Evolutionary conservation across 2,888 invertebrate genomes (phyloP), one percentile per base, ranked within the genome.

Genomic region (Allophyes oxyacanthae): DNA sequence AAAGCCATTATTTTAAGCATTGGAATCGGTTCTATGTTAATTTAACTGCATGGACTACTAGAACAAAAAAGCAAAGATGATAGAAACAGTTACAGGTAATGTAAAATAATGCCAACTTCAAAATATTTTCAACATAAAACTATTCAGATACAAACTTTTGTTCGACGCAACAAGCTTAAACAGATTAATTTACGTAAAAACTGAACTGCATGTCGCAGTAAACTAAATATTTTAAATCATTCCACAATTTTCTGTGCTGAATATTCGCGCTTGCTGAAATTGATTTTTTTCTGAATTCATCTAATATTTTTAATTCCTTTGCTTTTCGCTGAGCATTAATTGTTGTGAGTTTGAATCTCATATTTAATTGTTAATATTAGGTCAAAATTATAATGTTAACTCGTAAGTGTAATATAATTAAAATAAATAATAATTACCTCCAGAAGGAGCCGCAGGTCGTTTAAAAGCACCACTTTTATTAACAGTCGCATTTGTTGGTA

Each of bases 321-420:
- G 40, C 67, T 77, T 79, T 72, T 82, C 83, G 83, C 83, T 70
- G 74, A 81, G 83, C 83, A 77, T 72, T 64, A 51, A 60, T 56
- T 49, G 50, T 67, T 28, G 49, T 36, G 20, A 44, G 30, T 40
- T 53, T 56, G 33, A 65, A 34, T 48, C 6, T 13, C 5, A 44
- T 25, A 34, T 13, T 25, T 9, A 20, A 20, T 20, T 11, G n/a
- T n/a, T 25, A 15, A 25, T 4, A 9, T 44, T 44, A 6, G 2
- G 28, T 28, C 6, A 28, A 28, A 28, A 28, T 8, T 6, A 8
- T 28, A 28, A 6, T 28, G 28, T 28, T 28, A 28, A 25, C n/a
- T n/a, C 20, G 20, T 20, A 20, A 20, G 4, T 20, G 20, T 2
- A 4, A 3, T 20, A 20, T n/a, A 20, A 20, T 20, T 20, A 20